phyloP scores from a whole-genome alignment of 2,797 vertebrate genomes.

The Emys orbicularis region DNA sequence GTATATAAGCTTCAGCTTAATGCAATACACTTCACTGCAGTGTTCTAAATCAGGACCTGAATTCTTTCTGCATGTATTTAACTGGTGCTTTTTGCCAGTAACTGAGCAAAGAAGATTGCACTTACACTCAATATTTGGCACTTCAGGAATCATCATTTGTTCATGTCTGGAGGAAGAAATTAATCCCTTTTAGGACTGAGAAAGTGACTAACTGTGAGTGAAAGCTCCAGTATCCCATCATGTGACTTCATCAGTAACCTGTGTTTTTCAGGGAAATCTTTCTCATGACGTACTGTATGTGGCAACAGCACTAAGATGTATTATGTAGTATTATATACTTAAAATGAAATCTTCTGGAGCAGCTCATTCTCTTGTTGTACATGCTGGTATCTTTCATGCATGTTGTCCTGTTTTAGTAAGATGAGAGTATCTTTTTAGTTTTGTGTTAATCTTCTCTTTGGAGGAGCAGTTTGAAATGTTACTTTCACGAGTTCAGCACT shows the following conservation, averaged over 20 bases:
- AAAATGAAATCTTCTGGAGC: constrained; percentile 52
- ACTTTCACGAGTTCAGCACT: constrained; percentile 63
- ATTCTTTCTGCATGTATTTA: constrained; percentile 49
- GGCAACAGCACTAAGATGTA: constrained; percentile 12
- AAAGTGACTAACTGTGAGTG: constrained; percentile 46
- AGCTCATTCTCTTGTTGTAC: constrained; percentile 49
- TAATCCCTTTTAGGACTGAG: constrained; percentile 31
- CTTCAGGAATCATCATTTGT: constrained; percentile 39
- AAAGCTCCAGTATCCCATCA: constrained; percentile 49
- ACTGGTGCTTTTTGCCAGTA: constrained; percentile 41
- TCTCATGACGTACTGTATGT: too few species aligned
- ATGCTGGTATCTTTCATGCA: constrained; percentile 35
- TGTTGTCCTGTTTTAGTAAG: constrained; percentile 39
- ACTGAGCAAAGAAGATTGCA: constrained; percentile 47
- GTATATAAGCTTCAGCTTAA: neutral
- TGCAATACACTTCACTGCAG: neutral
- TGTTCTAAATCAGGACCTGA: constrained; percentile 16
- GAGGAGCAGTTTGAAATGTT: constrained; percentile 68
- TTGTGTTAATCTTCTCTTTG: constrained; percentile 67
- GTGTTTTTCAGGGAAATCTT: too few species aligned
- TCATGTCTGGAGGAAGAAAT: constrained; percentile 44
- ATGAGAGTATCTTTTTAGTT: constrained; percentile 55
- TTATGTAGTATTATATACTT: constrained; percentile 50
- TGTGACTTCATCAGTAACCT: neutral
- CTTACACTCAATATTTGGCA: constrained; percentile 58